Conservation (phyloP, 2,888 invertebrate species). For the Tillus elongatus region DNA sequence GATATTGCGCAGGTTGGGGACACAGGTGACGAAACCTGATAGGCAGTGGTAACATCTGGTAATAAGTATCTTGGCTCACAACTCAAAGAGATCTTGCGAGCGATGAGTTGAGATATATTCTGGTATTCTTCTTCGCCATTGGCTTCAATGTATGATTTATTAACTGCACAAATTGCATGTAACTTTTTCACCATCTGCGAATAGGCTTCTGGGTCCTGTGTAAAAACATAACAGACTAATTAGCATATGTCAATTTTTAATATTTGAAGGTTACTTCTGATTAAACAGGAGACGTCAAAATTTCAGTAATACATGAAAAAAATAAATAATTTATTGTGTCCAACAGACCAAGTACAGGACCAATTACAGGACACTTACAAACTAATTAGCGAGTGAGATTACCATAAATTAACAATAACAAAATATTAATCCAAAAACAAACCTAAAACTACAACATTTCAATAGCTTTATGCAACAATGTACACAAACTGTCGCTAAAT, state of each 20-base stretch:
- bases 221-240: constrained; percentile 9
- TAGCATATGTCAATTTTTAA: constrained; percentile 5
- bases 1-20: constrained; percentile 17
- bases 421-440: too few relatives aligned
- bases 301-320: too few relatives aligned
- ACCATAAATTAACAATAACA: too few relatives aligned
- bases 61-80: constrained; percentile 32
- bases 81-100: constrained; percentile 34
- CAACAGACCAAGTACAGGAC: too few relatives aligned
- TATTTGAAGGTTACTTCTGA: too few relatives aligned
- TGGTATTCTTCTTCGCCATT: constrained; percentile 26
- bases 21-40: constrained; percentile 13
- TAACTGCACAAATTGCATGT: constrained; percentile 34
- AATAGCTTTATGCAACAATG: too few relatives aligned
- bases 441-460: too few relatives aligned
- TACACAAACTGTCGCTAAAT: too few relatives aligned
- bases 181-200: constrained; percentile 34
- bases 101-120: constrained; percentile 27
- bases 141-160: constrained; percentile 28
- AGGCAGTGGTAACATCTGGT: constrained; percentile 16
- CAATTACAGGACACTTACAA: too few relatives aligned
- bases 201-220: constrained; percentile 35
- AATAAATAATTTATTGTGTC: too few relatives aligned
- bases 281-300: too few relatives aligned
- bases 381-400: too few relatives aligned